Evolutionary conservation across 2,113 vertebrate genomes (phyloP).

Genomic region (Furnarius figulus): DNA sequence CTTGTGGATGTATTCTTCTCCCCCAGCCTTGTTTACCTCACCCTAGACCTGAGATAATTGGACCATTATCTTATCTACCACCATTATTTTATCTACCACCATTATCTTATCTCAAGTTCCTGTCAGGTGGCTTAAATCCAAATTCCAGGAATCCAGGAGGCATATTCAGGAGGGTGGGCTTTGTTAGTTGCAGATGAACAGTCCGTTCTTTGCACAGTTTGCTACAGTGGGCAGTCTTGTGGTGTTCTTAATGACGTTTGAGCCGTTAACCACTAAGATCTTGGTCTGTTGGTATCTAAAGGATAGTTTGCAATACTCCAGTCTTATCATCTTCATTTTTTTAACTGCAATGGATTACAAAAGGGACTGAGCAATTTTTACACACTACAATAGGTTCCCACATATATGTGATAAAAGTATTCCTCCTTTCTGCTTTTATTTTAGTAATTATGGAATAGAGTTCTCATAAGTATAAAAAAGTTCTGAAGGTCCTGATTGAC

Average conservation of each 20-base stretch:
- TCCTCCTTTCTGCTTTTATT: not conserved
- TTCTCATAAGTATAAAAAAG: not conserved
- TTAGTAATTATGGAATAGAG: not conserved
- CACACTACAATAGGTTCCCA: accelerated
- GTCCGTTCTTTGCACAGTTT: not conserved
- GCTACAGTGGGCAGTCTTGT: not conserved
- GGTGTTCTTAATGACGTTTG: not conserved
- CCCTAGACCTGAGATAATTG: not conserved
- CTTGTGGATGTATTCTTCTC: not conserved
- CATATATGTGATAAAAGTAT: not conserved
- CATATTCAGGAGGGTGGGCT: not conserved
- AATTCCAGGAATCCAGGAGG: not conserved
- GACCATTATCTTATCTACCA: not conserved
- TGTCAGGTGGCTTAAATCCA: not conserved
- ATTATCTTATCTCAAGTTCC: not conserved
- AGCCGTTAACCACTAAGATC: not conserved
- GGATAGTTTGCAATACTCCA: not conserved
- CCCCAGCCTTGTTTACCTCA: not conserved
- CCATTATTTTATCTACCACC: not conserved
- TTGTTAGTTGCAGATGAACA: not conserved
- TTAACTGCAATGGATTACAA: not conserved
- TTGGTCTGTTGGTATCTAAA: not conserved
- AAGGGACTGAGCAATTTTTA: not conserved
- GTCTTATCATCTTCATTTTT: not conserved
- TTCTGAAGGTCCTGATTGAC: not conserved